phyloP scores from a whole-genome alignment of 2,888 invertebrate genomes.

The Ormyrus thymus region DNA sequence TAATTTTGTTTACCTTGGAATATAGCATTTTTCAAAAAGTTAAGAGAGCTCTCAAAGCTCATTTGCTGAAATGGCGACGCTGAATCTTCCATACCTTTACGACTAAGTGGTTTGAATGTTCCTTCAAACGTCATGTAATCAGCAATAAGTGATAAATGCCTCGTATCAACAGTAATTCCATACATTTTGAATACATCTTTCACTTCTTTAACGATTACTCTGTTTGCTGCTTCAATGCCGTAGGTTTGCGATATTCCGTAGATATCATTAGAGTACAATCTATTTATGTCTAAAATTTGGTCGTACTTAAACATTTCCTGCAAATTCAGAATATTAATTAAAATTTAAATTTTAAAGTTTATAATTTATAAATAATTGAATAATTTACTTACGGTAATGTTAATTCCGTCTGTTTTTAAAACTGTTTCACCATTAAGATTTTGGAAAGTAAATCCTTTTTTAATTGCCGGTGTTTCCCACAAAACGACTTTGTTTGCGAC shows the following conservation, averaged over 20 bases:
- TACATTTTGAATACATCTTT: constrained; percentile 97
- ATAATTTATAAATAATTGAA: background rate
- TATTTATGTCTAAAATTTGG: constrained; percentile 86
- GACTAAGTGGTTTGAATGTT: constrained; percentile 90
- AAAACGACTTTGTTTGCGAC: constrained; percentile 85
- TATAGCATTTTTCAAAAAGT: constrained; percentile 88
- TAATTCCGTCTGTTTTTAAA: constrained; percentile 96
- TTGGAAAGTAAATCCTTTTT: constrained; percentile 87
- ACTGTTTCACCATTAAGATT: constrained; percentile 79
- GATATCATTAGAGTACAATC: constrained; percentile 94
- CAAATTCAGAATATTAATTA: background rate
- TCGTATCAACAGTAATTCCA: constrained; percentile 94
- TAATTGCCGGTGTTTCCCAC: constrained; percentile 87
- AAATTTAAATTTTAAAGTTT: background rate
- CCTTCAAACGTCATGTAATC: constrained; percentile 99
- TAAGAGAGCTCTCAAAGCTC: constrained; percentile 96
- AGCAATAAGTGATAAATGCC: constrained; percentile 94
- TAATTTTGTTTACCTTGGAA: constrained; percentile 76
- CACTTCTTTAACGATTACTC: constrained; percentile 94
- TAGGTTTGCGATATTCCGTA: constrained; percentile 92
- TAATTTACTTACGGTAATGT: constrained; percentile 80
- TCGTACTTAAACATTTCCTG: constrained; percentile 91
- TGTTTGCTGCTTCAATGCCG: constrained; percentile 96
- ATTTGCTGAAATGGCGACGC: constrained; percentile 97
- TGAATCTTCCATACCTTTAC: constrained; percentile 92